Evolutionary conservation across 2,888 invertebrate species (phyloP).

Genomic region (Tetranychus piercei): DNA sequence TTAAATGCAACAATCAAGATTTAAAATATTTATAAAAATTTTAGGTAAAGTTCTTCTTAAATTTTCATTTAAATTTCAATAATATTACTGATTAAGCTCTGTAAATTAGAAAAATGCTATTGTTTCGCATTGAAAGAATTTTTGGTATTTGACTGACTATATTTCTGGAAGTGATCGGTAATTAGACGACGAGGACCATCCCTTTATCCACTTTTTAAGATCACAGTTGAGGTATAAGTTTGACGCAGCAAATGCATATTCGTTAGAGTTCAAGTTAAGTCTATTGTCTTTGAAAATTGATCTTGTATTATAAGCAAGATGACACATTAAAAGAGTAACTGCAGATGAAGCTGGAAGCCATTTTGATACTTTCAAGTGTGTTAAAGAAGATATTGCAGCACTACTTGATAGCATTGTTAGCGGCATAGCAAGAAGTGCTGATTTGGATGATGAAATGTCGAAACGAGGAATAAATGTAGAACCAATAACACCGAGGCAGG

Average conservation of each 20-base stretch:
- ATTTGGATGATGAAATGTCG: background rate
- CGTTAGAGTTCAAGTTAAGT: background rate
- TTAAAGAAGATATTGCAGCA: background rate
- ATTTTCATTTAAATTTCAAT: no score
- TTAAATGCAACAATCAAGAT: no score
- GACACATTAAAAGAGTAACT: background rate
- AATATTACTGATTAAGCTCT: no score
- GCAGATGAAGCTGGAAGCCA: background rate
- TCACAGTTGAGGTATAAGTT: background rate
- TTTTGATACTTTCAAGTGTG: background rate
- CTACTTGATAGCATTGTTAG: background rate
- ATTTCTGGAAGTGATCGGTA: background rate
- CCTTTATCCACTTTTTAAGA: background rate
- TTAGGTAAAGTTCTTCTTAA: no score
- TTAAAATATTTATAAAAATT: no score
- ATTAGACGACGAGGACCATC: background rate
- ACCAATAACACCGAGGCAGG: background rate
- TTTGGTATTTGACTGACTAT: background rate
- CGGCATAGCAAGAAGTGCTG: background rate
- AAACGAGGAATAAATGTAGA: background rate
- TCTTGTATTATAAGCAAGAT: constrained; percentile 4
- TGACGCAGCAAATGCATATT: background rate
- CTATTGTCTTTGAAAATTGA: background rate
- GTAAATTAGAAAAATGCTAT: background rate
- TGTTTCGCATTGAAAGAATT: background rate